A percentile compares a stretch with the other conserved stretches of the same genome.
Evolutionary conservation across 2,888 invertebrate species (phyloP).

Genomic region (Parnassius orleans): DNA sequence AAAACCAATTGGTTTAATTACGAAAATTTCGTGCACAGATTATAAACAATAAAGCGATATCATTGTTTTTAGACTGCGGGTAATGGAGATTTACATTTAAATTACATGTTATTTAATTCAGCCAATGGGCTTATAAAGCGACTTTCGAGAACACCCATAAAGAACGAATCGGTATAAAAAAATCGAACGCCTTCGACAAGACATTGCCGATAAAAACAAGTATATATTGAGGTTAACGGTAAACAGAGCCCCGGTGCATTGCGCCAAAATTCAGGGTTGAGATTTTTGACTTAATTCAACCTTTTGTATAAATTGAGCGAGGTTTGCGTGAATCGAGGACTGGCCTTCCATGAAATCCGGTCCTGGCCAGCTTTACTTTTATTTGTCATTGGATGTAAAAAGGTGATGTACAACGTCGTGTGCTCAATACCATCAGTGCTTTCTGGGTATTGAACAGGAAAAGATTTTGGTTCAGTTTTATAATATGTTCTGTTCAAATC

Average conservation of each 20-base stretch:
- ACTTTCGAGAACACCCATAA: neutral
- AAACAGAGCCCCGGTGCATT: constrained; percentile 49
- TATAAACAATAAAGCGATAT: too few species aligned
- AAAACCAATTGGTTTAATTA: too few species aligned
- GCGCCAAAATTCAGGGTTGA: constrained; percentile 47
- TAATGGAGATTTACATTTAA: too few species aligned
- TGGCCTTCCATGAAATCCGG: constrained; percentile 58
- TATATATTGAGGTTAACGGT: constrained; percentile 26
- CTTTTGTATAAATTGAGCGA: constrained; percentile 43
- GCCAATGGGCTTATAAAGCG: neutral
- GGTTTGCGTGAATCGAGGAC: constrained; percentile 42
- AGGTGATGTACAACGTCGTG: constrained; percentile 40
- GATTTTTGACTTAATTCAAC: constrained; percentile 34
- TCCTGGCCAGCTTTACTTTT: constrained; percentile 44
- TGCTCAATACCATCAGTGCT: constrained; percentile 37
- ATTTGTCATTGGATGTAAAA: constrained; percentile 39
- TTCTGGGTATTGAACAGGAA: constrained; percentile 15
- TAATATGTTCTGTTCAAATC: too few species aligned
- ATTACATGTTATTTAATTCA: too few species aligned
- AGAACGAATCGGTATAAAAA: neutral
- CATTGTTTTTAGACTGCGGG: too few species aligned
- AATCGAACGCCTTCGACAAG: constrained; percentile 2
- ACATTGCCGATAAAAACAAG: constrained; percentile 13
- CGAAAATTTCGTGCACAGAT: too few species aligned
- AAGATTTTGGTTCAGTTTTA: neutral